Evolutionary conservation across 2,888 invertebrate species (phyloP), one percentile per base, ranked within the genome.

Genomic region (Tyria jacobaeae): DNA sequence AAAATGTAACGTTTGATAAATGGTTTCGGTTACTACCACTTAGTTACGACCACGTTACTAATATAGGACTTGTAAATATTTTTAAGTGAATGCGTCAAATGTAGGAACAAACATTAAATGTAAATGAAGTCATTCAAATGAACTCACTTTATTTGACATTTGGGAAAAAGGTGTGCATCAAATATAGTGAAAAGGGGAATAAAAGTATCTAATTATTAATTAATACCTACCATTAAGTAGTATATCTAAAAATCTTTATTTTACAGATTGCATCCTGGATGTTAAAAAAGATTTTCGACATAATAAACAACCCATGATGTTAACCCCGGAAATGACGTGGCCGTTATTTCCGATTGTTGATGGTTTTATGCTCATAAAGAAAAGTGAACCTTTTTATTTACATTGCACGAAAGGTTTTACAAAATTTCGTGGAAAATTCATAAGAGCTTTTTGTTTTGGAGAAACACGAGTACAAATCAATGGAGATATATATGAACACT

Each of bases 181-280:
- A 4, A 31, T 6, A 31, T 31, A 31, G 6, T 6, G 27, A 31
- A 31, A 31, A 31, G n/a, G n/a, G n/a, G 27, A 31, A 31, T 2
- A 31, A 31, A 7, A 6, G 27, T 7, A n/a, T n/a, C n/a, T n/a
- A n/a, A n/a, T n/a, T n/a, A n/a, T n/a, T n/a, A n/a, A n/a, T n/a
- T n/a, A n/a, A n/a, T n/a, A n/a, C n/a, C n/a, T n/a, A n/a, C n/a
- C n/a, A n/a, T 12, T 44, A 3, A 21, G 3, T 0, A 12, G 3
- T 21, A 21, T 44, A 1, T 44, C 21, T 21, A 0, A 12, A 21
- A 21, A 6, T 6, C 7, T 21, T 44, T 44, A 21, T 44, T 21
- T 84, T 82, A 37, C 81, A 90, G 90, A 83, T 56, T 90, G 90
- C 62, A 52, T 72, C 12, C 52, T 90, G 12, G 76, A 86, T 51